phyloP scores from a whole-genome alignment of 1,140 invertebrate species.

The Nephotettix cincticeps region DNA sequence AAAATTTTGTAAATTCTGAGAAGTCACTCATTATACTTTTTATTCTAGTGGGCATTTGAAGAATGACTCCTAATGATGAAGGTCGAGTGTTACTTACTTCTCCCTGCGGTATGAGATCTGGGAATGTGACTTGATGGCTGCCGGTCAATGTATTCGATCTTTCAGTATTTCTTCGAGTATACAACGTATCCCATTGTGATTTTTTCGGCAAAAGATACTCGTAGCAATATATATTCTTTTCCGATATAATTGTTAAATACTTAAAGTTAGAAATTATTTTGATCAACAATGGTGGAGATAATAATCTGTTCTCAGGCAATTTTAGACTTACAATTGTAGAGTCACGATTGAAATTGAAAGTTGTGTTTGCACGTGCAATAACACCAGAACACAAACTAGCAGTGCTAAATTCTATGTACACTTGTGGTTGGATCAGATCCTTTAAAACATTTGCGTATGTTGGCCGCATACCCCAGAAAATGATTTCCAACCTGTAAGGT shows the following conservation, averaged over 20 bases:
- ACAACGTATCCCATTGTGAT: neutral
- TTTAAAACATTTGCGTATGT: neutral
- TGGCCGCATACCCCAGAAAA: slow-evolving; percentile 26
- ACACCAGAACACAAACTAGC: neutral
- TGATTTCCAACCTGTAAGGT: slow-evolving; percentile 5
- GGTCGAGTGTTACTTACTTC: neutral
- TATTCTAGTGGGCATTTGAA: too few species aligned
- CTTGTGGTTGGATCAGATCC: slow-evolving; percentile 34
- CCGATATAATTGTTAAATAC: neutral
- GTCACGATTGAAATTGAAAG: neutral
- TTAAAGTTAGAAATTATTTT: neutral
- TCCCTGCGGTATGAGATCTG: neutral
- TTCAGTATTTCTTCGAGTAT: neutral
- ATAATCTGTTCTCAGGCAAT: neutral
- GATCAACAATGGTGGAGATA: neutral
- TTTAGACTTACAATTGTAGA: neutral
- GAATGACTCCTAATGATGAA: too few species aligned
- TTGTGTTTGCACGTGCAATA: neutral
- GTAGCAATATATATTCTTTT: neutral
- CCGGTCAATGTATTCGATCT: neutral
- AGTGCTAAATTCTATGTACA: neutral
- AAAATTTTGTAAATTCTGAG: too few species aligned
- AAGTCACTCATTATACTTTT: too few species aligned
- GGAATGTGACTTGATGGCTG: neutral
- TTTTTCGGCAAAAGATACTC: neutral